Conservation (phyloP, 92 coral and sea anemone species). For the Parazoanthus darwini region DNA sequence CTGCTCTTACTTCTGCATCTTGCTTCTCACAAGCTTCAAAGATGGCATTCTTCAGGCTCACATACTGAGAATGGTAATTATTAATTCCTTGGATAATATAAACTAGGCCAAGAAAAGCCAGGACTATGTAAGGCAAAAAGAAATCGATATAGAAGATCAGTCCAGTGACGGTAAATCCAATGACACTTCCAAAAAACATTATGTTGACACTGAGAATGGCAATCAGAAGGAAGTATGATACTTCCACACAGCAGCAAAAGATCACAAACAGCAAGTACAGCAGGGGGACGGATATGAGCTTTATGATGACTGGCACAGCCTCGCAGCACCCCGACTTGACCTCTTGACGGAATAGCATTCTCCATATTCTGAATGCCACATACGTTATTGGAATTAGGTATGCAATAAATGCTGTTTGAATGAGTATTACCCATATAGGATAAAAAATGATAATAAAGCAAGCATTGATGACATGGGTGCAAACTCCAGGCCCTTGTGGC, state of each 20-base stretch:
- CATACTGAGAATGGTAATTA: constrained; percentile 70
- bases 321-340: constrained; percentile 81
- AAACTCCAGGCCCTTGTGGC: constrained; percentile 13
- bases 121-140: constrained; percentile 77
- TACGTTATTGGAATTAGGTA: constrained; percentile 88
- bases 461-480: constrained; percentile 52
- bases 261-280: constrained; percentile 79
- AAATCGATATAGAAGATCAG: constrained; percentile 78
- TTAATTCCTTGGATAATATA: constrained; percentile 67
- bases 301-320: constrained; percentile 64
- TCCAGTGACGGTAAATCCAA: constrained; percentile 85
- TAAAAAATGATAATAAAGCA: constrained; percentile 56
- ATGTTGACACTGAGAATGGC: constrained; percentile 72
- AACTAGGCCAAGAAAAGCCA: constrained; percentile 51
- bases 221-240: constrained; percentile 68
- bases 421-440: constrained; percentile 71
- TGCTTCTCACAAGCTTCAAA: constrained; percentile 91
- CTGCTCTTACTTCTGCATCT: constrained; percentile 66
- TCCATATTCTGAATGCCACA: constrained; percentile 91
- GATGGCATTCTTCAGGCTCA: constrained; percentile 67
- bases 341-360: constrained; percentile 81
- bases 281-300: constrained; percentile 68
- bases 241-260: constrained; percentile 87
- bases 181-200: constrained; percentile 80
- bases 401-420: constrained; percentile 72